Conservation (phyloP, 2,113 vertebrate species). For the Xiphorhynchus elegans region DNA sequence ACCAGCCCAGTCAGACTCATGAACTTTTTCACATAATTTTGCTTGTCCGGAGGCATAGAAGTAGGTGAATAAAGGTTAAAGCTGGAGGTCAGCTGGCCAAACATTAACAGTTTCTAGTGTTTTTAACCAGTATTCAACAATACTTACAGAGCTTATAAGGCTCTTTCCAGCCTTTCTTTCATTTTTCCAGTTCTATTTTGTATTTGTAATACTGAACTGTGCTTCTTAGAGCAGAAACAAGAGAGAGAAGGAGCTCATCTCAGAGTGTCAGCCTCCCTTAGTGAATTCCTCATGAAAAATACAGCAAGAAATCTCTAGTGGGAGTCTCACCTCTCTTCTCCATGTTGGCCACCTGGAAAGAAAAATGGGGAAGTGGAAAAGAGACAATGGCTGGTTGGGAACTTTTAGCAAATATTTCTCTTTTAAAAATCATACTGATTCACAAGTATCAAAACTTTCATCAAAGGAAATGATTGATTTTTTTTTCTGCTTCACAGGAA, state of each 20-base stretch:
- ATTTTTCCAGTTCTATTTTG: neutral
- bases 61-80: neutral
- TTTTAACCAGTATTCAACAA: neutral
- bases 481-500: neutral
- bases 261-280: neutral
- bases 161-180: neutral
- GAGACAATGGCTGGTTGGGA: neutral
- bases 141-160: no score
- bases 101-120: neutral
- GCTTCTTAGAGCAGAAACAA: neutral
- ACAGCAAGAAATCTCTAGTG: neutral
- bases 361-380: neutral
- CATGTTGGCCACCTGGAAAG: neutral
- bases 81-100: neutral
- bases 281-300: constrained; percentile 8
- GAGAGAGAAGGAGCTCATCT: neutral
- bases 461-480: neutral
- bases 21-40: neutral
- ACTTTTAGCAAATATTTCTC: neutral
- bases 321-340: neutral
- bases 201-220: neutral
- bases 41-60: neutral
- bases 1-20: neutral
- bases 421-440: neutral
- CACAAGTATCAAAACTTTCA: neutral